Evolutionary conservation across 2,888 invertebrate species (phyloP).

Genomic region (Hecatera dysodea): DNA sequence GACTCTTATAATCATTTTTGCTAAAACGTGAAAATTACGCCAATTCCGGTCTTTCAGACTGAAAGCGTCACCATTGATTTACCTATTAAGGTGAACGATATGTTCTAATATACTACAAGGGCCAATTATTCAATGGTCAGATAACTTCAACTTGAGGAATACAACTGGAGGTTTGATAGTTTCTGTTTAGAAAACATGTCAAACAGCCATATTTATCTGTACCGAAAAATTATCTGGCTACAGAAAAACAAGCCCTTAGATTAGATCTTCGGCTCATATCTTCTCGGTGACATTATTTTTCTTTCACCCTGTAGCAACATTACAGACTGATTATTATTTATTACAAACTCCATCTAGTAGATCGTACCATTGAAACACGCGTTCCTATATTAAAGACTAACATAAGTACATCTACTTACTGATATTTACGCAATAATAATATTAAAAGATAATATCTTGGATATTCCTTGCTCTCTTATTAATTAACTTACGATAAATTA

Average conservation of each 20-base stretch:
- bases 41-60: no score
- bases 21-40: neutral
- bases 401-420: constrained; percentile 80
- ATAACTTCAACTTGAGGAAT: no score
- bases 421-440: constrained; percentile 77
- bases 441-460: constrained; percentile 88
- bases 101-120: neutral
- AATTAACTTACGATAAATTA: constrained; percentile 87
- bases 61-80: neutral
- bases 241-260: neutral
- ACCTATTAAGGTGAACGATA: neutral
- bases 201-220: no score
- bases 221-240: no score
- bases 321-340: neutral
- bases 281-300: neutral
- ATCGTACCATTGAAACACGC: constrained; percentile 77
- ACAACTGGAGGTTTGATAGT: no score
- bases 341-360: constrained; percentile 33
- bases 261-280: neutral
- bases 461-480: constrained; percentile 88
- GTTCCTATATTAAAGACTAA: constrained; percentile 79
- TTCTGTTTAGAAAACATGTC: no score
- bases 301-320: neutral
- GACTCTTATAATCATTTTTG: neutral
- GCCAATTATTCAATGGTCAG: no score